Evolutionary conservation across 2,888 invertebrate species (phyloP).

Genomic region (Mythimna loreyi): DNA sequence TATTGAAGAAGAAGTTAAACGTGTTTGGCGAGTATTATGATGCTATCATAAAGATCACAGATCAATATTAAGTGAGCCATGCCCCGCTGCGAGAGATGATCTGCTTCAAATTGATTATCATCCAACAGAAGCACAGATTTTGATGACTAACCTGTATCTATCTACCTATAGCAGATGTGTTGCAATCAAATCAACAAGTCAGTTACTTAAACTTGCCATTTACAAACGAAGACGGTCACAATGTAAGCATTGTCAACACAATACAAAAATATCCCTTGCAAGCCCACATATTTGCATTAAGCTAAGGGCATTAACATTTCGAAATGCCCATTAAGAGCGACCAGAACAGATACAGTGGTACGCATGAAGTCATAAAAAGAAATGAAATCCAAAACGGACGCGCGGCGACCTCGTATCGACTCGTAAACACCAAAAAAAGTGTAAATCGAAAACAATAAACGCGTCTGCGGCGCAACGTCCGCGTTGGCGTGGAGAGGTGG

Average conservation of each 20-base stretch:
- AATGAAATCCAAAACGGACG: conserved; percentile 83
- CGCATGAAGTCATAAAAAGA: conserved; percentile 76
- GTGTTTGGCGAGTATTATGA: conserved; percentile 59
- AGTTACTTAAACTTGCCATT: no score
- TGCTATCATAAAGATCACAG: no score
- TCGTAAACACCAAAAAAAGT: conserved; percentile 88
- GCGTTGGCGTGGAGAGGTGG: conserved; percentile 30
- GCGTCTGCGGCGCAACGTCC: conserved; percentile 78
- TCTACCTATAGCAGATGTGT: no score
- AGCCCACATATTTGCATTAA: conserved; percentile 47
- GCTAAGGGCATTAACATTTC: conserved; percentile 64
- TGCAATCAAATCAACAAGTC: no score
- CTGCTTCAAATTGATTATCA: no score
- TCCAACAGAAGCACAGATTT: no score
- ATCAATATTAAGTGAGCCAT: no score
- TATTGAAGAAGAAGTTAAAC: conserved; percentile 54
- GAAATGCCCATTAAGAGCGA: conserved; percentile 58
- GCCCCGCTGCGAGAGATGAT: no score
- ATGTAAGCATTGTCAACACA: no score
- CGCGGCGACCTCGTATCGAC: conserved; percentile 82
- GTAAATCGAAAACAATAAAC: conserved; percentile 87
- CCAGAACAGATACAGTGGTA: conserved; percentile 65
- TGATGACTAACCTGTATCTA: no score
- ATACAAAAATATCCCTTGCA: no score
- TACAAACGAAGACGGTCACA: no score